These are phyloP conservation scores for Ondatra zibethicus DNA, from an alignment of 2,113 vertebrate genomes.

Conservation along the genomic window DNA sequence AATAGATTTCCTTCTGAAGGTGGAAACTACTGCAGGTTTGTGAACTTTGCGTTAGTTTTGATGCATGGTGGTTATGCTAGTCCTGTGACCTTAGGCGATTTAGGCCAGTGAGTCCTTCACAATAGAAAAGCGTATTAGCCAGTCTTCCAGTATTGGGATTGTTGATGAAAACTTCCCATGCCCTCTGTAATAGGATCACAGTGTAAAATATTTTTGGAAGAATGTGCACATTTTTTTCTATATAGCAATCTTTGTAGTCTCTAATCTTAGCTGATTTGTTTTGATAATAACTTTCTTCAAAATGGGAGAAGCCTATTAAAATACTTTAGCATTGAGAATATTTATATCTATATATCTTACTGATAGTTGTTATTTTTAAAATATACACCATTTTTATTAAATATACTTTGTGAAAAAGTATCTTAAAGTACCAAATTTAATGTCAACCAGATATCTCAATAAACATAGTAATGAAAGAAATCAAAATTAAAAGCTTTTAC, in stretches of 20 bases:
- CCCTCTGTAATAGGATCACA: slow-evolving; percentile 43
- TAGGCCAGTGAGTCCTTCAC: slow-evolving; percentile 18
- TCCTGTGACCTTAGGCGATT: not conserved
- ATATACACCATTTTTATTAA: slow-evolving; percentile 76
- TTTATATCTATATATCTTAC: not conserved
- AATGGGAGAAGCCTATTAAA: slow-evolving; percentile 60
- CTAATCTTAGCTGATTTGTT: slow-evolving; percentile 66
- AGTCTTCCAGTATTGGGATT: slow-evolving; percentile 53
- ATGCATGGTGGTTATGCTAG: slow-evolving; percentile 43
- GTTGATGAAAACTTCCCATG: slow-evolving; percentile 59
- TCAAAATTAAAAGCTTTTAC: slow-evolving; percentile 59
- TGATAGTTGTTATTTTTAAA: slow-evolving; percentile 30
- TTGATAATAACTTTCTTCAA: slow-evolving; percentile 71
- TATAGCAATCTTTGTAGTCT: slow-evolving; percentile 37
- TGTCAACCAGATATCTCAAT: slow-evolving; percentile 45
- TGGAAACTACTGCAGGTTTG: slow-evolving; percentile 65
- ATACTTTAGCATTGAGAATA: slow-evolving; percentile 44
- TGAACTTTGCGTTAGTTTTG: slow-evolving; percentile 73
- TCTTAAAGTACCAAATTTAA: slow-evolving; percentile 56
- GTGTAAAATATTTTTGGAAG: slow-evolving; percentile 72
- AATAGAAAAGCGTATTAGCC: slow-evolving; percentile 43
- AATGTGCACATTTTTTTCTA: slow-evolving; percentile 1
- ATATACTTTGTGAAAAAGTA: slow-evolving; percentile 65
- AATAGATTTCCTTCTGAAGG: slow-evolving; percentile 55
- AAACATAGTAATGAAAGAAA: slow-evolving; percentile 45